A percentile compares a stretch with the other conserved stretches of the same genome.
phyloP scores from a whole-genome alignment of 2,113 vertebrate species.

The Vulpes ferrilata region DNA sequence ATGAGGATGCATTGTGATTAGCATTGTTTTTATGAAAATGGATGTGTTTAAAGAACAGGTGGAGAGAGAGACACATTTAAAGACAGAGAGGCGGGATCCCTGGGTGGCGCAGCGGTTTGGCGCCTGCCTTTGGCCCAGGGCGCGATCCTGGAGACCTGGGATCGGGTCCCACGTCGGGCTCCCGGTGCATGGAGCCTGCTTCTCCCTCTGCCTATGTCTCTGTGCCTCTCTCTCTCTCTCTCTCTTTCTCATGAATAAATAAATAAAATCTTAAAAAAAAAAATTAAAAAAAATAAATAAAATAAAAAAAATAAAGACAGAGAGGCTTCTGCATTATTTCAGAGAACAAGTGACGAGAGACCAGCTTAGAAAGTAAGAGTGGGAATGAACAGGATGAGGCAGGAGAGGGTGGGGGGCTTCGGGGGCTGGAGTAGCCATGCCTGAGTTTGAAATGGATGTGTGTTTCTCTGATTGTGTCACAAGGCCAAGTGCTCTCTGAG shows the following conservation, averaged over 20 bases:
- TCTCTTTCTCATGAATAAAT: no score
- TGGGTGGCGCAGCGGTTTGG: no score
- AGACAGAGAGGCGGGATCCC: not conserved
- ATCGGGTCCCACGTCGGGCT: no score
- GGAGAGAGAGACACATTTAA: not conserved
- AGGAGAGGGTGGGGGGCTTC: not conserved
- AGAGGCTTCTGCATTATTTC: not conserved
- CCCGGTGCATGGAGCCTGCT: no score
- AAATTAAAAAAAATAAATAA: no score
- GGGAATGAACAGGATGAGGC: not conserved
- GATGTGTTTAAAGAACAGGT: not conserved
- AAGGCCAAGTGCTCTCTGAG: not conserved
- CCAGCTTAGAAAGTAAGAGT: not conserved
- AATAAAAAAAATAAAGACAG: no score
- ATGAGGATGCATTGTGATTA: not conserved
- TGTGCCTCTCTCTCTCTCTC: no score
- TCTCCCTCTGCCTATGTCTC: no score
- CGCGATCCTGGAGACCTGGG: no score
- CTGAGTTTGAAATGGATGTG: not conserved
- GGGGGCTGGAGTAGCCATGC: not conserved
- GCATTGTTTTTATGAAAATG: not conserved
- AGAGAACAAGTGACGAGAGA: not conserved
- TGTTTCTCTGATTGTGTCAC: not conserved
- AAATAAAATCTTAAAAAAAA: no score
- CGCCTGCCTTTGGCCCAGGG: no score